Conservation (phyloP, 2,888 invertebrate species). For the Osmoderma eremita region DNA sequence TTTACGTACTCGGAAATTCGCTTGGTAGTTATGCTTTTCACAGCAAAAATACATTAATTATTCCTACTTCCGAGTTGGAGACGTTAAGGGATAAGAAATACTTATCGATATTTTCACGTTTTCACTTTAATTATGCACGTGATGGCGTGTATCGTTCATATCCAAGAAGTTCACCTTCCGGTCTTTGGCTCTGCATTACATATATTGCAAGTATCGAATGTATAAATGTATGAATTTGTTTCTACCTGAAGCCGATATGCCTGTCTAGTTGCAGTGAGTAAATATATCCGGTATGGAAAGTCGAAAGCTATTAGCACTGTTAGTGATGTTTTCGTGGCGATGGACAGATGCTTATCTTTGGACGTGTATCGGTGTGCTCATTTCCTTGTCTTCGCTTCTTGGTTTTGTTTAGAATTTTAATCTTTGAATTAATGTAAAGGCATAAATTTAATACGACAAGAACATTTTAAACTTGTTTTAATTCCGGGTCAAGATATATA, state of each 20-base stretch:
- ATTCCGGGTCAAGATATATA: too few relatives aligned
- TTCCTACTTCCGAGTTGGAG: constrained; percentile 4
- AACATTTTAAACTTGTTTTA: too few relatives aligned
- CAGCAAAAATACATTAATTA: constrained; percentile 17
- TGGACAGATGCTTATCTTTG: constrained; percentile 1
- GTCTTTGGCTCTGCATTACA: not conserved
- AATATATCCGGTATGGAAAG: constrained; percentile 9
- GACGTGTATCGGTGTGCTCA: not conserved
- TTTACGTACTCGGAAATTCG: constrained; percentile 13
- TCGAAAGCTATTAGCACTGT: constrained; percentile 10
- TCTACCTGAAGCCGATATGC: constrained; percentile 10
- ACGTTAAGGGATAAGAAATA: constrained; percentile 1
- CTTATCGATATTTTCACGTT: not conserved
- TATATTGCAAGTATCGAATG: constrained; percentile 16
- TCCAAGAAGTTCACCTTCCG: not conserved
- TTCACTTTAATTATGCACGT: constrained; percentile 18
- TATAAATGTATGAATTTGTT: constrained; percentile 8
- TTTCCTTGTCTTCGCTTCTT: constrained; percentile 6
- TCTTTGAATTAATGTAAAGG: too few relatives aligned
- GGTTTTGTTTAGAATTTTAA: not conserved
- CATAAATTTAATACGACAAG: too few relatives aligned
- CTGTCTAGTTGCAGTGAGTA: not conserved
- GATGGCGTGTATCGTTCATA: not conserved
- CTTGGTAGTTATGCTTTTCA: not conserved
- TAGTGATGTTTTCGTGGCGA: not conserved